phyloP scores from a whole-genome alignment of 2,888 invertebrate species.

The Campoplex capitator region DNA sequence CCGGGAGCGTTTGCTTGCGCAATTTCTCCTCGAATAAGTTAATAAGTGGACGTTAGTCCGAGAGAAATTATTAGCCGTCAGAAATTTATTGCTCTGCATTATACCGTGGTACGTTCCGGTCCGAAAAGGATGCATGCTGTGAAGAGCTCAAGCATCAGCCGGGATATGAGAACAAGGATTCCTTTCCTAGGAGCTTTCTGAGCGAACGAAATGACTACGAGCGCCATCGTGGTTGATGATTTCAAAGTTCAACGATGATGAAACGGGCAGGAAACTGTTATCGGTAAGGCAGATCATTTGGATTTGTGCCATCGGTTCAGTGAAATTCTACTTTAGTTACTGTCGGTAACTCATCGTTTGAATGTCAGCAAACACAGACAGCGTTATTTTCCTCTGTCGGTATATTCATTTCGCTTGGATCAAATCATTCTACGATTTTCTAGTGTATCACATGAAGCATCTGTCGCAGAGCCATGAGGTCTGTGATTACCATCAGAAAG shows the following conservation, averaged over 20 bases:
- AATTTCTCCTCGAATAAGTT: slow-evolving; percentile 68
- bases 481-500: neutral
- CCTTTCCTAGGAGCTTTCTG: slow-evolving; percentile 7
- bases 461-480: too few species aligned
- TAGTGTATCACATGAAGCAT: neutral
- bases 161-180: slow-evolving; percentile 33
- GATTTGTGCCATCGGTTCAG: neutral
- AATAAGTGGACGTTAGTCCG: slow-evolving; percentile 65
- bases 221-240: slow-evolving; percentile 41
- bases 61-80: slow-evolving; percentile 58
- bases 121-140: slow-evolving; percentile 33
- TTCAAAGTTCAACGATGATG: slow-evolving; percentile 4
- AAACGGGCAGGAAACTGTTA: slow-evolving; percentile 12
- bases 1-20: slow-evolving; percentile 46
- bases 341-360: slow-evolving; percentile 30
- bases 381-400: neutral
- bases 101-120: slow-evolving; percentile 42
- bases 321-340: neutral
- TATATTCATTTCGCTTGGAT: neutral
- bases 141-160: slow-evolving; percentile 41
- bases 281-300: neutral
- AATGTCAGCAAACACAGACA: neutral
- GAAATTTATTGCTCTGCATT: slow-evolving; percentile 60
- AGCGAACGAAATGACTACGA: neutral
- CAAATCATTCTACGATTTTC: slow-evolving; percentile 2